A percentile compares a stretch with the other conserved stretches of the same genome.
phyloP scores from a whole-genome alignment of 2,888 invertebrate genomes.

The Diaphora mendica region DNA sequence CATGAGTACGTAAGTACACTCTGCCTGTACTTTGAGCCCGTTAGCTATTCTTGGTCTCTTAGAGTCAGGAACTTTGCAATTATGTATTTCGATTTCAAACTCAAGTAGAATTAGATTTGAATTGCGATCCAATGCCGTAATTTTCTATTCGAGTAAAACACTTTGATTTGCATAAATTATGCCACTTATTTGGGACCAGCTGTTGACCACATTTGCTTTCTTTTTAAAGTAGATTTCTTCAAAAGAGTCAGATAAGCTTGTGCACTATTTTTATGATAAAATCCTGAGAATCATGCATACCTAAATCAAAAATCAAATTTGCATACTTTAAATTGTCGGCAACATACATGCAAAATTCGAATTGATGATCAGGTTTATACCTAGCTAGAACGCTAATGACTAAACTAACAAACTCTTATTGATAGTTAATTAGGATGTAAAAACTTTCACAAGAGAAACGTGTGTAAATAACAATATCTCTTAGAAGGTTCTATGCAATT shows the following conservation, averaged over 20 bases:
- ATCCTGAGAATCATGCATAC: too few relatives aligned
- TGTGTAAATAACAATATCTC: conserved; percentile 15
- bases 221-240: too few relatives aligned
- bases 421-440: background rate
- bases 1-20: background rate
- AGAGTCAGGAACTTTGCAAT: background rate
- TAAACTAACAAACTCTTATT: background rate
- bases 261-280: too few relatives aligned
- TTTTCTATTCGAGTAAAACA: background rate
- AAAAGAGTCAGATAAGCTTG: too few relatives aligned
- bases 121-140: background rate
- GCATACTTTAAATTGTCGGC: too few relatives aligned
- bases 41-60: background rate
- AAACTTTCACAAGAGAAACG: conserved; percentile 15
- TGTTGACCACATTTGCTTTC: too few relatives aligned
- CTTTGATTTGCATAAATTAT: background rate
- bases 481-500: conserved; percentile 17
- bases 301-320: too few relatives aligned
- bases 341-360: too few relatives aligned
- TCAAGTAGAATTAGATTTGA: background rate
- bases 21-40: background rate
- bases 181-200: too few relatives aligned
- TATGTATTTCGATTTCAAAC: background rate
- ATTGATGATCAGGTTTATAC: too few relatives aligned
- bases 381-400: too few relatives aligned